phyloP scores from a whole-genome alignment of 2,888 invertebrate genomes.

The Napeogenes sylphis region DNA sequence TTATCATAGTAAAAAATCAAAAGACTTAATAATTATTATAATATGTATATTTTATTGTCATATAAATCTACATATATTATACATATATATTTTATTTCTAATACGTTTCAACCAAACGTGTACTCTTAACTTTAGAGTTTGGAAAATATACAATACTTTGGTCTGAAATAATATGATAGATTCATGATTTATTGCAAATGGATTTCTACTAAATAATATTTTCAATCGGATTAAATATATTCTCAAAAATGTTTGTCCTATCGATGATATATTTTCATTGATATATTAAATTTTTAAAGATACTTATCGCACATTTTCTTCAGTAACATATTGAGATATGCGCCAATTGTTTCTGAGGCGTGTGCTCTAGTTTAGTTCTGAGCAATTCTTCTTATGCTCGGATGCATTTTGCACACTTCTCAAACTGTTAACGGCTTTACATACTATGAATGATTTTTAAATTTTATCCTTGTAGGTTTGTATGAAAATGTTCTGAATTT shows the following conservation, averaged over 20 bases:
- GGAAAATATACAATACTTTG: slow-evolving; percentile 1
- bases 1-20: too few relatives aligned
- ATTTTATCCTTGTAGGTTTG: too few relatives aligned
- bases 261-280: neutral
- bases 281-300: slow-evolving; percentile 4
- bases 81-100: too few relatives aligned
- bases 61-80: too few relatives aligned
- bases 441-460: neutral
- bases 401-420: slow-evolving; percentile 27
- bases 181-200: neutral
- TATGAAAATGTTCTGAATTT: too few relatives aligned
- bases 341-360: slow-evolving; percentile 29
- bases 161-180: neutral
- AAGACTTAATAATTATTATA: neutral
- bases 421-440: slow-evolving; percentile 19
- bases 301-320: slow-evolving; percentile 14
- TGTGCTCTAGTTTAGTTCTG: slow-evolving; percentile 22
- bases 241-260: neutral
- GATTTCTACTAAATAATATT: slow-evolving; percentile 1
- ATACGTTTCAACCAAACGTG: too few relatives aligned
- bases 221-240: slow-evolving; percentile 1
- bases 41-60: too few relatives aligned
- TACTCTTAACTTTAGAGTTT: neutral
- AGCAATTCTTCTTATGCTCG: slow-evolving; percentile 28
- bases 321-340: slow-evolving; percentile 23